These are phyloP conservation scores for Palythoa heliodiscus DNA, from an alignment of 92 coral and sea anemone genomes.

Conservation along the genomic window DNA sequence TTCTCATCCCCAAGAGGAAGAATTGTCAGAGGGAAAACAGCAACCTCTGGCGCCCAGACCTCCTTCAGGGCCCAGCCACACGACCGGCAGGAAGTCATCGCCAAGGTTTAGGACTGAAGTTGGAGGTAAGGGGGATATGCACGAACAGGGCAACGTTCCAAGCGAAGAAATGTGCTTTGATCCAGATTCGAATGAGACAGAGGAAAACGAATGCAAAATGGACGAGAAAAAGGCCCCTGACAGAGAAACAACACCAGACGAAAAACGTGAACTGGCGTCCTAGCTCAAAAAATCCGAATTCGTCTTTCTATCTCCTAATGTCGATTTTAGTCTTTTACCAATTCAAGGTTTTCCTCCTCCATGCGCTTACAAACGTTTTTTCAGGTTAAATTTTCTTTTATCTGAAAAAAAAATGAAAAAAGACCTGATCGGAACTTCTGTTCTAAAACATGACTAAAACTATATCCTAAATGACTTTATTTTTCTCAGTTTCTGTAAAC, in stretches of 20 bases:
- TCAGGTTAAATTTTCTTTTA: too few species aligned
- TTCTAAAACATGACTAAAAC: too few species aligned
- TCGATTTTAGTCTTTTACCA: too few species aligned
- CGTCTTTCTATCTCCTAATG: too few species aligned
- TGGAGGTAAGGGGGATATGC: neutral
- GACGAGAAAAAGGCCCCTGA: neutral
- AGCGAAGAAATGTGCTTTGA: neutral
- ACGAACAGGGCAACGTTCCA: neutral
- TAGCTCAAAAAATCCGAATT: neutral
- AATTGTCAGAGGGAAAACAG: neutral
- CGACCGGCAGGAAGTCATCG: neutral
- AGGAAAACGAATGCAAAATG: neutral
- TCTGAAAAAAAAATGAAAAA: too few species aligned
- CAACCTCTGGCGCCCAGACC: neutral
- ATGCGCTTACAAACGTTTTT: too few species aligned
- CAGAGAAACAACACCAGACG: neutral
- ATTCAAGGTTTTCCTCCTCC: too few species aligned
- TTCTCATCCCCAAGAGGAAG: conserved; percentile 30
- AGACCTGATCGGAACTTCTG: too few species aligned
- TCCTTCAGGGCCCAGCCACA: neutral
- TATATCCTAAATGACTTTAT: too few species aligned
- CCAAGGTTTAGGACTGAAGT: neutral
- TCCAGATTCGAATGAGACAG: neutral
- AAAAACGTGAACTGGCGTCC: neutral
- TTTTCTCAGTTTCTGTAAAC: too few species aligned